A percentile compares a stretch with the other conserved stretches of the same genome.
These are phyloP conservation scores for Terrapene triunguis DNA, from an alignment of 2,113 vertebrate genomes.

Conservation along the genomic window DNA sequence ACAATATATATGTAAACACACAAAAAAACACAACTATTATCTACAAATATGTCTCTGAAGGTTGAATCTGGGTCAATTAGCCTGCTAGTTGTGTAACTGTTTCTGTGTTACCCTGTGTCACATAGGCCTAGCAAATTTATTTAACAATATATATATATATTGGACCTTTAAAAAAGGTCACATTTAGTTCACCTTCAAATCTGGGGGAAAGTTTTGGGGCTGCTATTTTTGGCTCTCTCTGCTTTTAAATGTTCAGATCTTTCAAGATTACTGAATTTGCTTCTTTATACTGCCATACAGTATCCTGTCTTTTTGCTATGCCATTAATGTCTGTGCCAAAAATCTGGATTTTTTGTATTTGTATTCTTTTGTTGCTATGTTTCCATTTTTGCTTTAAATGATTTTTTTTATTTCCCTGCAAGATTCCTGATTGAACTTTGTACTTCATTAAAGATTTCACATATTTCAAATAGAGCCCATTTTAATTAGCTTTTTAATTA, in stretches of 20 bases:
- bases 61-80: no score
- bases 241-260: background rate
- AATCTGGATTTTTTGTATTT: background rate
- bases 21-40: no score
- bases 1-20: no score
- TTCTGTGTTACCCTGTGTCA: no score
- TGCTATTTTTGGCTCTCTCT: background rate
- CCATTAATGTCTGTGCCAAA: background rate
- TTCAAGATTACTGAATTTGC: background rate
- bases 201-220: background rate
- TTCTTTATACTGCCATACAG: background rate
- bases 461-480: background rate
- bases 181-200: background rate
- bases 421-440: background rate
- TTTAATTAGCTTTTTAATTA: constrained; percentile 45
- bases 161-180: background rate
- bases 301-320: background rate
- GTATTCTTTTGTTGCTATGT: background rate
- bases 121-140: background rate
- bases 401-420: constrained; percentile 15
- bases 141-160: background rate
- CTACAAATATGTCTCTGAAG: no score
- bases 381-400: background rate
- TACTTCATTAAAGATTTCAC: background rate
- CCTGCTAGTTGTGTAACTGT: no score